Evolutionary conservation across 2,113 vertebrate genomes (phyloP).

Genomic region (Passer montanus): DNA sequence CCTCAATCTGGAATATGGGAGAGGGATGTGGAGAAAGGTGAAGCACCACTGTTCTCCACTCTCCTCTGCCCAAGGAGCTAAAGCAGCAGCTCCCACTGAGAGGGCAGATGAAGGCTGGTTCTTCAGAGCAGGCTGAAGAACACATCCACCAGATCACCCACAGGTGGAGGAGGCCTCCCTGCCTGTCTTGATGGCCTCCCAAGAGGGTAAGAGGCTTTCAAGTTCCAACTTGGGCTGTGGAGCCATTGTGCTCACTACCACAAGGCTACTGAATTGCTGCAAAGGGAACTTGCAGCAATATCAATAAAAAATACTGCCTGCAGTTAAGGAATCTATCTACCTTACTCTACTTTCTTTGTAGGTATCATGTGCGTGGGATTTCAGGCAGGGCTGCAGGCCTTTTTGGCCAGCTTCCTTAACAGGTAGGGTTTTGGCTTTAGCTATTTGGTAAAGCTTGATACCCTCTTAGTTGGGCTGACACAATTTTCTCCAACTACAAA

Average conservation of each 20-base stretch:
- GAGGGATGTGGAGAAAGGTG: background rate
- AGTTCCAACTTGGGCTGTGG: background rate
- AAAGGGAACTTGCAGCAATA: background rate
- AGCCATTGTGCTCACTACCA: background rate
- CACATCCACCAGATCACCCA: accelerated
- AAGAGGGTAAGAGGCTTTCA: background rate
- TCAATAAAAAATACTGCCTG: background rate
- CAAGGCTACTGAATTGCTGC: background rate
- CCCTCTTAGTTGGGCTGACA: background rate
- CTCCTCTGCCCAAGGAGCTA: background rate
- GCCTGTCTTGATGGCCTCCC: background rate
- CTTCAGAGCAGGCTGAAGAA: background rate
- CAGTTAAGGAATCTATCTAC: background rate
- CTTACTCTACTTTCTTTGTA: background rate
- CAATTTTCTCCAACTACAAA: background rate
- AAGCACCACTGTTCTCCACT: background rate
- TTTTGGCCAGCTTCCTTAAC: background rate
- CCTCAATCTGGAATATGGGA: background rate
- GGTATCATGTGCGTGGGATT: background rate
- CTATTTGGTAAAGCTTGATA: background rate
- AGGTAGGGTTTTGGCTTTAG: background rate
- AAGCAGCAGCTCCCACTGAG: background rate
- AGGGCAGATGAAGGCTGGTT: background rate
- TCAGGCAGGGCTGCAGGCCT: background rate
- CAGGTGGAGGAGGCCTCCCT: background rate